Evolutionary conservation across 2,797 vertebrate species (phyloP), one percentile per base, ranked within the genome.

Genomic region (Fratercula arctica): DNA sequence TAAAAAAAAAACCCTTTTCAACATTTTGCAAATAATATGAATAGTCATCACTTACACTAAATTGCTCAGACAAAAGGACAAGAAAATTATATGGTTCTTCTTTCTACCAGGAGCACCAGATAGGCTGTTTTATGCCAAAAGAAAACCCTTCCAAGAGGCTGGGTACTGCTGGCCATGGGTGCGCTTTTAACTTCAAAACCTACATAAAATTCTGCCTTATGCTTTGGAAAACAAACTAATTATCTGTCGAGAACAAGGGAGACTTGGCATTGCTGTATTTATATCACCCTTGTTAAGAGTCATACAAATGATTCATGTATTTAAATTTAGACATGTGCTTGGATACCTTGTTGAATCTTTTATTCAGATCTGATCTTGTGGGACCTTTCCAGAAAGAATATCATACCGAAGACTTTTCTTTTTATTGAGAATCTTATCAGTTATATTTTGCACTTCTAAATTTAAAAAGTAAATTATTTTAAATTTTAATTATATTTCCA

Each of bases 171-270:
- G 9, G 45, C 6, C 45, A 33, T 8, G 24, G 29, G 74, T 75
- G 48, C 28, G 70, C n/a, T 85, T 88, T 77, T 70, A 59, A 67
- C 50, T 89, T 80, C 46, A 54, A 93, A 95, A 68, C 26, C 23
- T 33, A 25, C 35, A 17, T 54, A 28, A 24, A 80, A 91, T 46
- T 92, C 53, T 90, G 54, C 18, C 61, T 89, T 80, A 48, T 73
- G 75, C 13, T 80, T 83, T 94, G 57, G 28, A 67, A 80, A 89
- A 73, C n/a, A 89, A 95, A 79, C n/a, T 81, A 88, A 75, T 91
- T 89, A 59, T 57, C 48, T 85, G 64, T 28, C 41, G 11, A 83
- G n/a, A 85, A n/a, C 10, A 75, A 72, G 29, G 13, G 39, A 70
- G 70, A 78, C 13, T 68, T 85, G 67, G 45, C 50, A 69, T 13